Base-by-base conservation (phyloP, 2,797 vertebrate genomes). In the Sorex maritimensis region DNA sequence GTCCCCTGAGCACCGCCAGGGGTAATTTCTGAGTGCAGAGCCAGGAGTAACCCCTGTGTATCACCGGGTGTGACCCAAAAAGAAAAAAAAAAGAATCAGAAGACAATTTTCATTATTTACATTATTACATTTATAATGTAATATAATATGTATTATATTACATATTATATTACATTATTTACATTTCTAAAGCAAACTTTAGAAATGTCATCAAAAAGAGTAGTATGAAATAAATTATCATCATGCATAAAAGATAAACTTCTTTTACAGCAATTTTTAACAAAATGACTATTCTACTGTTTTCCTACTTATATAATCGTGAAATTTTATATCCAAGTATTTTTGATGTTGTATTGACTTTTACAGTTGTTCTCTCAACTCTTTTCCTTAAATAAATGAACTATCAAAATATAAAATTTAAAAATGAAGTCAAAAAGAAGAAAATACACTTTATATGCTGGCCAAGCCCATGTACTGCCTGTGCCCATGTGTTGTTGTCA, bases 341-440 rank as follows among this genome's bases (percentile, higher is more conserved):
- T 55, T 55, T 55, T 55, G 52, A 55, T 17, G 17, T 55, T 55
- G 14, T 55, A 55, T 55, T 55, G 52, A 55, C 52, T 55, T 71
- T 77, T 91, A 21, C 0, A 68, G 19, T 89, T 83, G 28, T n/a
- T 91, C 23, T 28, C 63, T 68, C 77, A 10, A 61, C 24, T 72
- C 21, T 72, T 63, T 80, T 78, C 49, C 55, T 78, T 30, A 65
- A 85, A 49, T 28, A 34, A 86, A 82, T 61, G n/a, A 58, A 14
- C 41, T 86, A 91, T 81, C 86, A 81, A 86, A 93, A 79, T 68
- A 7, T 58, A 73, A 92, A 75, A 85, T 71, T 3, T 15, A 61
- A 73, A 87, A 49, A 73, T 5, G 30, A 8, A 52, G 34, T 23
- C 14, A 8, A 82, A 82, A 63, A 83, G 15, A 49, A 81, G 44